Percentiles rank a stretch among this genome's conserved stretches.
Evolutionary conservation across 2,113 vertebrate genomes (phyloP).

Genomic region (Galbula dea): DNA sequence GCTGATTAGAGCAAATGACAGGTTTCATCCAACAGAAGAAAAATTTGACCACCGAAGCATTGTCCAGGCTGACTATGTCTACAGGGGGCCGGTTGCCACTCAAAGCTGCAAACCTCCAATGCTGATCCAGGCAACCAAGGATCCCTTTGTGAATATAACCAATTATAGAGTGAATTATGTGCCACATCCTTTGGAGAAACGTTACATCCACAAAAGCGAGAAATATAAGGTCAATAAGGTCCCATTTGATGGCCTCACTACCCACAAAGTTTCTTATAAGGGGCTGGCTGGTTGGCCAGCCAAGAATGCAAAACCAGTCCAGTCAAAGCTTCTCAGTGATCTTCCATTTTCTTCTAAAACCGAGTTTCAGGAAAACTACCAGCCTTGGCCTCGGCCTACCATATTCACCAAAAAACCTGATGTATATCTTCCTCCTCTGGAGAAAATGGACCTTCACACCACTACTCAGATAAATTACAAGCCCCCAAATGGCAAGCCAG

Average conservation of each 20-base stretch:
- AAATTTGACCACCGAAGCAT: slow-evolving; percentile 48
- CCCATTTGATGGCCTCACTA: slow-evolving; percentile 65
- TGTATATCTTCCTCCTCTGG: slow-evolving; percentile 20
- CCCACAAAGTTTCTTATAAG: slow-evolving; percentile 56
- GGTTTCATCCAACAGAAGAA: slow-evolving; percentile 12
- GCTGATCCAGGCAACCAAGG: background rate
- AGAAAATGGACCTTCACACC: slow-evolving; percentile 56
- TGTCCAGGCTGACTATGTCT: slow-evolving; percentile 38
- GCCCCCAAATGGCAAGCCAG: slow-evolving; percentile 19
- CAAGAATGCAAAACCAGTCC: slow-evolving; percentile 28
- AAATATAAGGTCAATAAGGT: slow-evolving; percentile 18
- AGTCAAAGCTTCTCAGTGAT: background rate
- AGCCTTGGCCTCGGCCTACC: slow-evolving; percentile 52
- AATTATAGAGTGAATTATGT: slow-evolving; percentile 72
- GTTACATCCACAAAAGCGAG: background rate
- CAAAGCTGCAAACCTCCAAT: slow-evolving; percentile 51
- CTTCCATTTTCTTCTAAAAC: slow-evolving; percentile 10
- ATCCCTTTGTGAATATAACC: slow-evolving; percentile 61
- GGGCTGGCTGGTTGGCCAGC: background rate
- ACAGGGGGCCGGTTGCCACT: background rate
- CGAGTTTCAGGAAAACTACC: slow-evolving; percentile 66
- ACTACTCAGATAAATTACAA: slow-evolving; percentile 57
- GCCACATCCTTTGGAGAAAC: slow-evolving; percentile 45
- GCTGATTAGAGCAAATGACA: background rate
- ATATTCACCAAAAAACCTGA: background rate